Conservation (phyloP, 2,888 invertebrate genomes). For the Ennomos quercinarius region DNA sequence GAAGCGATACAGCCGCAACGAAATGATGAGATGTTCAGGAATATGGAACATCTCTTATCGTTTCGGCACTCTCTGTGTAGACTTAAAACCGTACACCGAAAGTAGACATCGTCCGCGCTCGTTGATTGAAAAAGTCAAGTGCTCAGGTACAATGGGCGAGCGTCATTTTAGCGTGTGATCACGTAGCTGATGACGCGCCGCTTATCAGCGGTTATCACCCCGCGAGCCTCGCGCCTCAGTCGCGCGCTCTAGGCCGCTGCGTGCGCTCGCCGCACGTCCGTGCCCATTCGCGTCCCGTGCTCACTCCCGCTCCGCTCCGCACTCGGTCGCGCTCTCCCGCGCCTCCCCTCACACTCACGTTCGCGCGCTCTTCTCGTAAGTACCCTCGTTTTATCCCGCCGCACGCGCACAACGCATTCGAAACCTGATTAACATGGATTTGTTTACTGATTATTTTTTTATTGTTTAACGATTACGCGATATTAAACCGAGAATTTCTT, state of each 20-base stretch:
- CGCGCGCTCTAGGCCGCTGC: conserved; percentile 67
- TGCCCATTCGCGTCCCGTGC: conserved; percentile 40
- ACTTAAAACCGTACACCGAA: too few species aligned
- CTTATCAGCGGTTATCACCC: conserved; percentile 81
- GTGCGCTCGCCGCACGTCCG: conserved; percentile 55
- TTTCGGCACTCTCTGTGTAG: too few species aligned
- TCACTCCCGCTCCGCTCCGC: conserved; percentile 33
- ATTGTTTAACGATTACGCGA: conserved; percentile 31
- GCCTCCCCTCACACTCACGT: conserved; percentile 1
- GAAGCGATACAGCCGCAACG: too few species aligned
- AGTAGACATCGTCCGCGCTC: background rate
- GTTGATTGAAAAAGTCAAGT: conserved; percentile 11
- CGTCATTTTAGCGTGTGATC: conserved; percentile 48
- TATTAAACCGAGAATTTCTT: conserved; percentile 29
- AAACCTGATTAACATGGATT: conserved; percentile 21
- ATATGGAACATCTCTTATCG: too few species aligned
- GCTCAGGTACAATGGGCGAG: conserved; percentile 19
- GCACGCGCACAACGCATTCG: conserved; percentile 5
- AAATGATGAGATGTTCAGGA: too few species aligned
- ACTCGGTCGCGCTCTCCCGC: conserved; percentile 33
- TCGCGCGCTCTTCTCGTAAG: conserved; percentile 11
- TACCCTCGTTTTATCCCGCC: background rate
- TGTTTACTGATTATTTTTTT: conserved; percentile 31
- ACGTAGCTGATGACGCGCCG: conserved; percentile 64
- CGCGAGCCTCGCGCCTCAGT: conserved; percentile 72